Evolutionary conservation across 2,888 invertebrate species (phyloP).

Genomic region (Phorcus lineatus): DNA sequence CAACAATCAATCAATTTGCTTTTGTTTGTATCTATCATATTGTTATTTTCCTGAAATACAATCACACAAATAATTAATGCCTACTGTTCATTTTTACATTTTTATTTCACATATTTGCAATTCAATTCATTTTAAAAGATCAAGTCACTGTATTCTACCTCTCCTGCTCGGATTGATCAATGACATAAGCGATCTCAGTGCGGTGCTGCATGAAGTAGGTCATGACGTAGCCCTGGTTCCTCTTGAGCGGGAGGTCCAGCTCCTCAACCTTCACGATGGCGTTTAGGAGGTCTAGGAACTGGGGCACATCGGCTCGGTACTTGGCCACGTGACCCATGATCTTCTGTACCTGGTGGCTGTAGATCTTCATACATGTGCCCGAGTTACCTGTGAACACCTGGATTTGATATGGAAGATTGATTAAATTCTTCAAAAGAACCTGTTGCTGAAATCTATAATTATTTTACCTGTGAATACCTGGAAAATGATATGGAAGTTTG

Average conservation of each 20-base stretch:
- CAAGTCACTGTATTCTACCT: slow-evolving; percentile 48
- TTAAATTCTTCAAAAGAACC: too few species aligned
- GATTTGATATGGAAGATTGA: too few species aligned
- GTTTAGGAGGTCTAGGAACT: slow-evolving; percentile 72
- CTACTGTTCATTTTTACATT: too few species aligned
- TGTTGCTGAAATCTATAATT: too few species aligned
- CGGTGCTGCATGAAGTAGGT: slow-evolving; percentile 75
- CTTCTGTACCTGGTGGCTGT: slow-evolving; percentile 69
- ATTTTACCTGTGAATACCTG: too few species aligned
- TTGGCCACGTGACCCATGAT: slow-evolving; percentile 69
- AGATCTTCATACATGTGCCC: slow-evolving; percentile 71
- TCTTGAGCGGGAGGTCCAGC: slow-evolving; percentile 72
- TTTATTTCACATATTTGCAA: too few species aligned
- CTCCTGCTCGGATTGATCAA: slow-evolving; percentile 63
- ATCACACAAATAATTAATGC: too few species aligned
- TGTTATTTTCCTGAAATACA: too few species aligned
- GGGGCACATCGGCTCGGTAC: slow-evolving; percentile 66
- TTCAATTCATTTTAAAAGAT: too few species aligned
- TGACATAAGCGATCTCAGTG: slow-evolving; percentile 68
- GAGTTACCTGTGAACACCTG: slow-evolving; percentile 74
- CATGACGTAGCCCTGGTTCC: slow-evolving; percentile 74
- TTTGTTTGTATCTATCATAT: too few species aligned
- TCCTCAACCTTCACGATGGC: slow-evolving; percentile 74
- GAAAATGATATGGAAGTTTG: too few species aligned
- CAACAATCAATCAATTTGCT: too few species aligned